Conservation (phyloP, 2,113 vertebrate genomes). For the Pyrgilauda ruficollis region DNA sequence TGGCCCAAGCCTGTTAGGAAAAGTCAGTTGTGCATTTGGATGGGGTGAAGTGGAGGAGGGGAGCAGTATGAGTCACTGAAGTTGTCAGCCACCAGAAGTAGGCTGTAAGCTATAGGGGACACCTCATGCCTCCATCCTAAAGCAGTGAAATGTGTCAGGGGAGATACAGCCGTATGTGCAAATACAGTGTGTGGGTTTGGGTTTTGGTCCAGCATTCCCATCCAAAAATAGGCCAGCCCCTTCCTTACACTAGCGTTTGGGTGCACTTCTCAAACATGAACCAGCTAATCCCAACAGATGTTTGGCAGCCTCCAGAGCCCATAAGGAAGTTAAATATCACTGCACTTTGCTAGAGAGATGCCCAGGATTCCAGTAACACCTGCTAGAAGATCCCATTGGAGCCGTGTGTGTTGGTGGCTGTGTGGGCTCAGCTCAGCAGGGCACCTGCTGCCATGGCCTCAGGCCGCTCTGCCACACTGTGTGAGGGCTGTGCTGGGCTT, state of each 20-base stretch:
- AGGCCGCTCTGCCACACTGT: background rate
- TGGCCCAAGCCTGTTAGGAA: background rate
- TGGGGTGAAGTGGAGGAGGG: background rate
- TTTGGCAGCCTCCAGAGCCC: background rate
- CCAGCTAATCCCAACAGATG: constrained; percentile 38
- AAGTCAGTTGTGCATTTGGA: background rate
- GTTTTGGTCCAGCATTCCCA: background rate
- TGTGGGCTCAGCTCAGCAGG: background rate
- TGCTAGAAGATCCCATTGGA: background rate
- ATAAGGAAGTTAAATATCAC: constrained; percentile 33
- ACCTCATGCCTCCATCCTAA: background rate
- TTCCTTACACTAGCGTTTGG: background rate
- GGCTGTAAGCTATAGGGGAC: background rate
- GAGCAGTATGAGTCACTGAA: background rate
- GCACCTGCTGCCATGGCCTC: background rate
- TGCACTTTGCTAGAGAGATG: constrained; percentile 9
- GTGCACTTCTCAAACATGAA: background rate
- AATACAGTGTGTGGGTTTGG: background rate
- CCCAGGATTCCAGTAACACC: background rate
- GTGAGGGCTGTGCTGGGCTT: background rate
- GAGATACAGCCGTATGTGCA: background rate
- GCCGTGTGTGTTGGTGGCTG: background rate
- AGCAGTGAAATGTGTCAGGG: background rate
- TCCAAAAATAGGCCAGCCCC: background rate
- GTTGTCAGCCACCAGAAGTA: background rate